phyloP scores from a whole-genome alignment of 2,797 vertebrate genomes.

The Nothura maculosa region DNA sequence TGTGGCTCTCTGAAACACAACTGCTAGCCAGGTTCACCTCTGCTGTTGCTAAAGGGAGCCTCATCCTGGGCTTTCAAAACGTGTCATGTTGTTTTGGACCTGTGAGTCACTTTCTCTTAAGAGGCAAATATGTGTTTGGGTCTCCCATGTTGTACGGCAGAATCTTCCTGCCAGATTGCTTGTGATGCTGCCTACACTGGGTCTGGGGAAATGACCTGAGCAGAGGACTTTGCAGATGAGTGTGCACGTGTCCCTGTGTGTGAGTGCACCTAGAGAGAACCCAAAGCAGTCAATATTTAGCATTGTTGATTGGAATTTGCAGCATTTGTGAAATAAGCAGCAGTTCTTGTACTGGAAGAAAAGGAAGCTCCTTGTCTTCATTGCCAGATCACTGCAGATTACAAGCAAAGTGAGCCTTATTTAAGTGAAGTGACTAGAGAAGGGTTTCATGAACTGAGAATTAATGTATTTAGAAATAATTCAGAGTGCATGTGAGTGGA shows the following conservation, averaged over 20 bases:
- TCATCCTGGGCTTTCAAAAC: slow-evolving; percentile 6
- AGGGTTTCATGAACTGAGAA: background rate
- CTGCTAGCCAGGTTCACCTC: background rate
- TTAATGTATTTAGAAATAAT: background rate
- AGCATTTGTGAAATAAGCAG: background rate
- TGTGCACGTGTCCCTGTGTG: fast-evolving
- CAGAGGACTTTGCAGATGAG: background rate
- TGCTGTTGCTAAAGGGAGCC: background rate
- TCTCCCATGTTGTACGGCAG: fast-evolving
- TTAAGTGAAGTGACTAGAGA: background rate
- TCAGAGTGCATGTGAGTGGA: background rate
- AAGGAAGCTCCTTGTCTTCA: background rate
- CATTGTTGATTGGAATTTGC: background rate
- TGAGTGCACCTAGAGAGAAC: background rate
- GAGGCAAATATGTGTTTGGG: background rate
- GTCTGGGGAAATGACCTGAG: background rate
- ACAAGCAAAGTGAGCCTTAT: background rate
- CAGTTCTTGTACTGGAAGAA: background rate
- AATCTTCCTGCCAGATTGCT: background rate
- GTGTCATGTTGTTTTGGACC: background rate
- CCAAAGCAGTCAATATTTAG: background rate
- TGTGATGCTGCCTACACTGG: background rate
- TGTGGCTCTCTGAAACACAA: background rate
- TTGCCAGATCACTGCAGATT: background rate
- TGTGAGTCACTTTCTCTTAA: background rate